Conservation (phyloP, 2,113 vertebrate genomes). For the Archilochus colubris region DNA sequence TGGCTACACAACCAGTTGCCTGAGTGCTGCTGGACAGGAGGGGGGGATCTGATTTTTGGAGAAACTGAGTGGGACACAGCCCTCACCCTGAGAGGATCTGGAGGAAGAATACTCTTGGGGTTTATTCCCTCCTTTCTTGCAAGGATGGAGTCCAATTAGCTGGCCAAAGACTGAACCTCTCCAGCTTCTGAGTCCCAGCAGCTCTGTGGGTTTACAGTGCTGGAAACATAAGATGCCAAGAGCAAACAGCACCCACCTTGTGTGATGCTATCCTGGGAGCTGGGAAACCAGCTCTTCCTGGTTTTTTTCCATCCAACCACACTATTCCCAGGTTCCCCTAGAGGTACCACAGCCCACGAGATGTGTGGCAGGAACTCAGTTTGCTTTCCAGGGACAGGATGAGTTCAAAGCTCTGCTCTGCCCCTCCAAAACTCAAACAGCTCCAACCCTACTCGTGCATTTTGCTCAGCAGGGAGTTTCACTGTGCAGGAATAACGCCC, state of each 20-base stretch:
- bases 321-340: not conserved
- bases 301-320: not conserved
- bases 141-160: not conserved
- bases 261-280: accelerated
- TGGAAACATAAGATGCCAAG: not conserved
- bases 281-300: not conserved
- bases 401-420: not conserved
- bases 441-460: not conserved
- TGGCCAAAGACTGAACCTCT: not conserved
- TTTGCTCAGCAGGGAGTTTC: not conserved
- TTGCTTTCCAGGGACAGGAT: accelerated
- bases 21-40: accelerated
- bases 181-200: accelerated
- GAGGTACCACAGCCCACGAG: not conserved
- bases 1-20: not conserved
- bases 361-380: not conserved
- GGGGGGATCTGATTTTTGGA: not conserved
- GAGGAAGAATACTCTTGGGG: not conserved
- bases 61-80: not conserved
- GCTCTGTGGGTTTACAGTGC: not conserved
- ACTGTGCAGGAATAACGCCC: not conserved
- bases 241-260: accelerated
- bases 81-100: not conserved
- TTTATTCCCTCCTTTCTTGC: not conserved
- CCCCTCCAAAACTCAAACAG: not conserved